Evolutionary conservation across 2,113 vertebrate species (phyloP).

Genomic region (Machaerirhynchus nigripectus): DNA sequence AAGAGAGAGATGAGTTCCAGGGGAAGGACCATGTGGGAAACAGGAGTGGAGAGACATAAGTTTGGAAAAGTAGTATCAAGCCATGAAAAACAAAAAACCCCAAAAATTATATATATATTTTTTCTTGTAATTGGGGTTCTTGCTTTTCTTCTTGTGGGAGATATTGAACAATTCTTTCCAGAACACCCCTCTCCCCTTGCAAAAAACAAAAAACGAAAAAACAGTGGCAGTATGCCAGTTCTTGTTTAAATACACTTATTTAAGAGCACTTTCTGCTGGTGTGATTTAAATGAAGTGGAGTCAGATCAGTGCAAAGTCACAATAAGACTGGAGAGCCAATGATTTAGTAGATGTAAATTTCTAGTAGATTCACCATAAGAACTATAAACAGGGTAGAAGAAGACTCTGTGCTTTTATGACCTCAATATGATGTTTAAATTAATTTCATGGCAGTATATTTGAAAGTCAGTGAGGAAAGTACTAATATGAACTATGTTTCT

Average conservation of each 20-base stretch:
- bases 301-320: background rate
- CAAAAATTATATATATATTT: too few species aligned
- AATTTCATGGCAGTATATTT: background rate
- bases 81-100: background rate
- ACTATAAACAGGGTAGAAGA: background rate
- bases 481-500: background rate
- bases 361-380: background rate
- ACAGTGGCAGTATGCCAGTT: background rate
- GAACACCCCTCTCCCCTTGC: accelerated
- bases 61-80: background rate
- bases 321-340: background rate
- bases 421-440: background rate
- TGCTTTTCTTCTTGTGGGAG: background rate
- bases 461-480: background rate
- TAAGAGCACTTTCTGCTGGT: background rate
- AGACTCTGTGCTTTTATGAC: background rate
- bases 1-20: background rate
- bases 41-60: background rate
- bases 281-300: background rate
- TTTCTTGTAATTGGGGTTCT: background rate
- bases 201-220: accelerated
- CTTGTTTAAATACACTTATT: background rate
- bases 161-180: background rate
- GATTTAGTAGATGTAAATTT: background rate
- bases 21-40: background rate